Base-by-base conservation (phyloP, 1,140 invertebrate species). In the Drosophila ogumai region DNA sequence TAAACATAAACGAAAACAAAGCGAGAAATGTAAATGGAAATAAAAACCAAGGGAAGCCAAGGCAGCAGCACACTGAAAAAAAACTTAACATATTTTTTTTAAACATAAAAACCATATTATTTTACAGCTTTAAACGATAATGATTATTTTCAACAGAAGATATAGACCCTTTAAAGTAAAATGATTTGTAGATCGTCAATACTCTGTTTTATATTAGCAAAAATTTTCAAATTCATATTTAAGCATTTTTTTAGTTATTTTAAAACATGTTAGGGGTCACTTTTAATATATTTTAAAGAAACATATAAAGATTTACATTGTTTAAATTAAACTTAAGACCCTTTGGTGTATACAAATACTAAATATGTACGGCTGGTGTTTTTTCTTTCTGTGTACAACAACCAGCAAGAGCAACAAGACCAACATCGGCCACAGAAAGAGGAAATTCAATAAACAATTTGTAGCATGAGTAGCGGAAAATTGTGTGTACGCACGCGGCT, bases 401-500 rank as follows among this genome's bases (percentile, higher is more conserved):
- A 66, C 41, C 34, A 71, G 19, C 67, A 41, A 59, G 31, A 65
- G 41, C 43, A 72, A 36, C 67, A 59, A 36, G 52, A 40, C 50
- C 60, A 54, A 56, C 75, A 61, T 59, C 40, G 69, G 63, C 61
- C 64, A 52, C 81, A 84, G 59, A 65, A 87, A 86, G 84, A 87
- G 84, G 84, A 87, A 87, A 87, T 87, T 87, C 85, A 88, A 88
- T 88, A 90, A 90, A 90, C 85, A 90, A 90, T 90, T 90, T 90
- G 85, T 81, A 90, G 87, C 85, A 90, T 90, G 85, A 90, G 85
- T 85, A 90, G 85, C 85, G 85, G 85, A 90, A 90, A 90, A 90
- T 90, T 90, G 84, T 87, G 84, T 87, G 84, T 87, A 87, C 84
- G 84, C 84, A 87, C 84, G 84, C 84, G 80, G 84, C 84, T 87